Percentiles rank a stretch among this genome's conserved stretches.
Evolutionary conservation across 2,888 invertebrate genomes (phyloP).

Genomic region (Meteorus colon): DNA sequence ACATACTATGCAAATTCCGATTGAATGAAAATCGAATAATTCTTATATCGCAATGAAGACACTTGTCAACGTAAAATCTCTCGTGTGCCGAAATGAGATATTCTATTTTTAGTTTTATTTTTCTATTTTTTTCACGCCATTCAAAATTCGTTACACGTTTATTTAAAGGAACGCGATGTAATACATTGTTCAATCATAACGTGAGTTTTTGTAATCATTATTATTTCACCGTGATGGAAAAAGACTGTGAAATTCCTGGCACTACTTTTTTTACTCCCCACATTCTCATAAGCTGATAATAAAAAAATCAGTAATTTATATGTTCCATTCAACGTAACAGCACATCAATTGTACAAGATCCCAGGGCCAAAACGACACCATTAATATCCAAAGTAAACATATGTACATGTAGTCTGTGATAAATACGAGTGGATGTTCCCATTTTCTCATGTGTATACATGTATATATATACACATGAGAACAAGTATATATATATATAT

Average conservation of each 20-base stretch:
- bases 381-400: conserved; percentile 25
- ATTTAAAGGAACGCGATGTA: neutral
- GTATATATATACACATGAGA: conserved; percentile 39
- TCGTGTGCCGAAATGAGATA: neutral
- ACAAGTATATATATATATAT: conserved; percentile 41
- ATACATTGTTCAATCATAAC: neutral
- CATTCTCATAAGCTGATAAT: neutral
- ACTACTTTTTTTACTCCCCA: neutral
- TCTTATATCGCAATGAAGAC: neutral
- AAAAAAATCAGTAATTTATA: conserved; percentile 1
- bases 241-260: too few species aligned
- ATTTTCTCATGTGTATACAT: conserved; percentile 29
- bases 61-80: neutral
- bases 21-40: neutral
- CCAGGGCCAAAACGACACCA: conserved; percentile 2
- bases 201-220: neutral
- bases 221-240: neutral
- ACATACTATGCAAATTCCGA: neutral
- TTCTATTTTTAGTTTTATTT: neutral
- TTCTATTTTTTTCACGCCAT: neutral
- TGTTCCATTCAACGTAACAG: conserved; percentile 4
- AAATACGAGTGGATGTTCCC: conserved; percentile 16
- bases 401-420: conserved; percentile 21
- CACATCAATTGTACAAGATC: conserved; percentile 2
- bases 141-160: neutral